Conservation (phyloP, 2,113 vertebrate genomes). For the Odontesthes bonariensis region DNA sequence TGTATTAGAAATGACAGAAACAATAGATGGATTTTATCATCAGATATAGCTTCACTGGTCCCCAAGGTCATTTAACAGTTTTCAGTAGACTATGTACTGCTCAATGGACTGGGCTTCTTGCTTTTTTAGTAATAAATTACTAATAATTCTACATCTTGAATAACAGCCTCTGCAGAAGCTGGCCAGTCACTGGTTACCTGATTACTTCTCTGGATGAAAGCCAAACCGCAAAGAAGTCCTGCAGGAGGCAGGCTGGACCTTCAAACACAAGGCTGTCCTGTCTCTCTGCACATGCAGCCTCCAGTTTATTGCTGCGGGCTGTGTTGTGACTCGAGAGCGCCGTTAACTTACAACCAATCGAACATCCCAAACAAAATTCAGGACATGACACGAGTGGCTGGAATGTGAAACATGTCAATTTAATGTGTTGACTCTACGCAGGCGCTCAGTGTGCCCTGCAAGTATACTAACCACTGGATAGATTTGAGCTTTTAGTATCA, state of each 20-base stretch:
- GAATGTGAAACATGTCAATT: background rate
- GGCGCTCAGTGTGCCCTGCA: background rate
- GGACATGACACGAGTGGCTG: background rate
- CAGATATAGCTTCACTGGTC: too few species aligned
- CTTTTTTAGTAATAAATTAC: background rate
- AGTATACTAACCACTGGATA: background rate
- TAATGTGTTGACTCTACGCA: background rate
- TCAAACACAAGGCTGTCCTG: background rate
- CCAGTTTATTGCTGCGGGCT: background rate
- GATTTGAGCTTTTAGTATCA: too few species aligned
- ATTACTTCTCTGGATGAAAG: background rate
- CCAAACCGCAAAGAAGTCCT: conserved; percentile 1
- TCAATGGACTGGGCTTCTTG: too few species aligned
- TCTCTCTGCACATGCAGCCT: background rate
- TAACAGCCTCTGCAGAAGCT: background rate
- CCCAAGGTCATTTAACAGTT: too few species aligned
- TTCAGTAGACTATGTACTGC: too few species aligned
- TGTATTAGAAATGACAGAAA: too few species aligned
- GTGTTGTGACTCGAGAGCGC: background rate
- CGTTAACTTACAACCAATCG: conserved; percentile 13
- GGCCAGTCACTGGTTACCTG: background rate
- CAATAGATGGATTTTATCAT: too few species aligned
- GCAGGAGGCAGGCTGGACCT: background rate
- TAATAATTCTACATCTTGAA: background rate
- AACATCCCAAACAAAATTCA: background rate